Percentiles rank a stretch among this genome's conserved stretches.
These are phyloP conservation scores for Dromius quadrimaculatus DNA, from an alignment of 2,888 invertebrate species.

Conservation along the genomic window DNA sequence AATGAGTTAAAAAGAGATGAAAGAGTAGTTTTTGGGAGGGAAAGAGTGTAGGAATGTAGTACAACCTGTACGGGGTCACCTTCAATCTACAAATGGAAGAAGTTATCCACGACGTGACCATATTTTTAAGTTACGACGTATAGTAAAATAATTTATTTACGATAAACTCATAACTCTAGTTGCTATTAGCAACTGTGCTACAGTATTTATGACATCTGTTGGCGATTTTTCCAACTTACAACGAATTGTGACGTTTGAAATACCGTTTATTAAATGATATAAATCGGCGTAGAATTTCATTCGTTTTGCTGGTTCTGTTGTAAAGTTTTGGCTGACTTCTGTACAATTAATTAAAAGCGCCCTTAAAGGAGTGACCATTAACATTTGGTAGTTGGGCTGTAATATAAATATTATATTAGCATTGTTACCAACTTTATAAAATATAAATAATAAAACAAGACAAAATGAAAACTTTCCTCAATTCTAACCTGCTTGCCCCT, in stretches of 20 bases:
- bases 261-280: constrained; percentile 76
- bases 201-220: constrained; percentile 72
- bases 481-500: constrained; percentile 7
- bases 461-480: neutral
- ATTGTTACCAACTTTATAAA: neutral
- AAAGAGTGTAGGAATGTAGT: neutral
- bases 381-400: constrained; percentile 61
- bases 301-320: constrained; percentile 59
- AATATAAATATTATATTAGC: neutral
- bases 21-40: neutral
- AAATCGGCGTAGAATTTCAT: constrained; percentile 80
- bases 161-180: constrained; percentile 76
- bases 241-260: constrained; percentile 73
- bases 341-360: constrained; percentile 78
- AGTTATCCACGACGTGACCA: constrained; percentile 17
- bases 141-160: constrained; percentile 59
- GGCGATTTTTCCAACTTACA: constrained; percentile 70
- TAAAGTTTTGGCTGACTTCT: constrained; percentile 81
- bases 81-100: constrained; percentile 1
- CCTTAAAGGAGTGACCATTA: constrained; percentile 77
- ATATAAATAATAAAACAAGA: neutral
- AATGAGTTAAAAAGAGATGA: neutral
- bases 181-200: constrained; percentile 72
- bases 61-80: constrained; percentile 13
- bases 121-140: constrained; percentile 7